phyloP scores from a whole-genome alignment of 2,797 vertebrate species.

The Gobio occitaniae region DNA sequence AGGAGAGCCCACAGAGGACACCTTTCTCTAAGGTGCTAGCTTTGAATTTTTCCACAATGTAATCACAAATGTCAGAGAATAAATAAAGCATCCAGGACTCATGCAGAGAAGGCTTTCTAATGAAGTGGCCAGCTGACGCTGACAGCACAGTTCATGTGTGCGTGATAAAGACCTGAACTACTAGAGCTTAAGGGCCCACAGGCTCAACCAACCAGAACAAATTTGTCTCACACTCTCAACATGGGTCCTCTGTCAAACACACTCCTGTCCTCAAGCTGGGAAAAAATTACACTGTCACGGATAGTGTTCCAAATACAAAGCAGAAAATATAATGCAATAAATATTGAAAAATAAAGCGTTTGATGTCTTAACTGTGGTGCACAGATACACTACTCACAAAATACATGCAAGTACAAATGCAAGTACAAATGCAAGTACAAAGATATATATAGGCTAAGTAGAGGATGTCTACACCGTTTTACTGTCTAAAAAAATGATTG shows the following conservation, averaged over 20 bases:
- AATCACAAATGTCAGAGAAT: conserved; percentile 44
- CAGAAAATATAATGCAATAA: neutral
- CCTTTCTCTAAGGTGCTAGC: neutral
- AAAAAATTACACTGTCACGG: conserved; percentile 9
- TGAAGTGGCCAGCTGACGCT: conserved; percentile 49
- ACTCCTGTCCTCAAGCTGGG: conserved; percentile 19
- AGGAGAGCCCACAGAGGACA: neutral
- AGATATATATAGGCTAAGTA: neutral
- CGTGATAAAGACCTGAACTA: conserved; percentile 51
- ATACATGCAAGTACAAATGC: neutral
- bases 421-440: neutral
- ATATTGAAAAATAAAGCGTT: conserved; percentile 13
- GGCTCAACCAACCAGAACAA: conserved; percentile 50
- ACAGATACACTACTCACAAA: neutral
- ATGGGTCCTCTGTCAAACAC: conserved; percentile 44
- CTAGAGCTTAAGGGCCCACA: conserved; percentile 48
- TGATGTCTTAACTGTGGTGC: neutral
- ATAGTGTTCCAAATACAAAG: conserved; percentile 9
- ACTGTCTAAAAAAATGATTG: neutral
- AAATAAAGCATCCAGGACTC: conserved; percentile 44
- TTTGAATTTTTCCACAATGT: conserved; percentile 32
- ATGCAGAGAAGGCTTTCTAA: conserved; percentile 42
- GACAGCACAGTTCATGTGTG: conserved; percentile 50
- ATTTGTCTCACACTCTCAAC: conserved; percentile 53
- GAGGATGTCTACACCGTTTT: neutral